Percentiles rank a stretch among this genome's conserved stretches.
Conservation (phyloP, 2,888 invertebrate genomes). For the Pristionchus fissidentatus region DNA sequence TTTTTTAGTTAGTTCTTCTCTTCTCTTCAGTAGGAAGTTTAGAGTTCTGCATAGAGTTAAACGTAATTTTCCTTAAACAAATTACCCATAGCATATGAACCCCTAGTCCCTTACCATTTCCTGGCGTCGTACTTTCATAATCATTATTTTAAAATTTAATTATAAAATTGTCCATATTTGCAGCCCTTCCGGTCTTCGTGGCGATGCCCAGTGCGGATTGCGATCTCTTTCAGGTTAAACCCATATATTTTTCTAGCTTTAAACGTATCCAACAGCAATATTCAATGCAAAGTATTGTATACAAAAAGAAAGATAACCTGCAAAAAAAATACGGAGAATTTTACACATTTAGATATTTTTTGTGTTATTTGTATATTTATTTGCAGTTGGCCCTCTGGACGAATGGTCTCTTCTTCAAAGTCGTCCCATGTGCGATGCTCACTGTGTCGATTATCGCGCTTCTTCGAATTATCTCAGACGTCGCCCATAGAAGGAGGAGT, state of each 20-base stretch:
- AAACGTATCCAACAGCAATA: neutral
- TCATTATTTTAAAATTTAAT: too few species aligned
- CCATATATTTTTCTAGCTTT: too few species aligned
- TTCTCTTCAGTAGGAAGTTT: neutral
- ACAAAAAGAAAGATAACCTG: neutral
- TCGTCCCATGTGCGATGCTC: slow-evolving; percentile 73
- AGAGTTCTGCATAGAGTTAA: neutral
- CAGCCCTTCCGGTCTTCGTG: slow-evolving; percentile 11
- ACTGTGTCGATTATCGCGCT: slow-evolving; percentile 73
- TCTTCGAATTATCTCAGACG: slow-evolving; percentile 72
- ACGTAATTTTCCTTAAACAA: neutral
- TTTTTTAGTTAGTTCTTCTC: neutral
- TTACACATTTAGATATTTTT: neutral
- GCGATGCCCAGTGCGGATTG: slow-evolving; percentile 6
- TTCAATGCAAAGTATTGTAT: too few species aligned
- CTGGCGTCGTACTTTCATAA: too few species aligned
- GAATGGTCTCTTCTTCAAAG: slow-evolving; percentile 74
- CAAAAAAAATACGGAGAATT: neutral
- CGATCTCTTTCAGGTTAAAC: slow-evolving; percentile 10
- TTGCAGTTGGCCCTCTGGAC: slow-evolving; percentile 74
- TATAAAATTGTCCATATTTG: too few species aligned
- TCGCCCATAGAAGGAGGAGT: slow-evolving; percentile 67
- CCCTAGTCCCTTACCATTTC: neutral
- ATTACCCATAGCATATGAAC: neutral
- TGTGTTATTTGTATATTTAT: too few species aligned